These are phyloP conservation scores for Caenorhabditis angaria DNA, from an alignment of 2,888 invertebrate species.

Conservation along the genomic window DNA sequence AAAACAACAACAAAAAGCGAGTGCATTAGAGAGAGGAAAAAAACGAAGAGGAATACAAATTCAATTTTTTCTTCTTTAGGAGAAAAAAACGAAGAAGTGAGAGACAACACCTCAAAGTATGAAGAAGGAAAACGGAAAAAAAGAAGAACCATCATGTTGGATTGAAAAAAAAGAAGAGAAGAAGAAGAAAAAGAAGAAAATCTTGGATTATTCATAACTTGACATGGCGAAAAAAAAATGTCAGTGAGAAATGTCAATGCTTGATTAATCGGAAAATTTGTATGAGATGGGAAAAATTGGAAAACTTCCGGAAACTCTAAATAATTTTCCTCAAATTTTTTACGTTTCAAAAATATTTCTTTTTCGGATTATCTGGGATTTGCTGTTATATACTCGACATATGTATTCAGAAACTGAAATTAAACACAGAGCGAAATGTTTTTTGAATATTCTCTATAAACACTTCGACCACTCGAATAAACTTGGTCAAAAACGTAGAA, in stretches of 20 bases:
- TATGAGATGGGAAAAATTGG: too few relatives aligned
- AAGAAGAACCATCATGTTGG: background rate
- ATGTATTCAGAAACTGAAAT: too few relatives aligned
- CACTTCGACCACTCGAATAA: background rate
- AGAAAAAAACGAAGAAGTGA: background rate
- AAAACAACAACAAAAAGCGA: background rate
- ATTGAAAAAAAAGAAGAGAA: background rate
- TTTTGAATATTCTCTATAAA: too few relatives aligned
- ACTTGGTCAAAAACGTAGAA: background rate
- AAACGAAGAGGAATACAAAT: constrained; percentile 5
- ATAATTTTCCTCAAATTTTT: too few relatives aligned
- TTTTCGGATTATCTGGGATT: too few relatives aligned
- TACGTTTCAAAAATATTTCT: too few relatives aligned
- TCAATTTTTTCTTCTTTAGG: constrained; percentile 6
- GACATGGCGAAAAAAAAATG: too few relatives aligned
- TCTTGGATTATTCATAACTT: background rate
- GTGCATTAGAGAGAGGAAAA: background rate
- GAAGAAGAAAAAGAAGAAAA: background rate
- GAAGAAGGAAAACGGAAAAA: background rate
- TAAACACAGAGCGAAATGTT: too few relatives aligned
- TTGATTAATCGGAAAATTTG: too few relatives aligned
- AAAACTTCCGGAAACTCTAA: too few relatives aligned
- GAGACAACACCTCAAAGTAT: background rate
- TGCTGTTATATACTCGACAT: too few relatives aligned
- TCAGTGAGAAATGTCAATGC: too few relatives aligned